Conservation (phyloP, 2,113 vertebrate species). For the Pteronura brasiliensis region DNA sequence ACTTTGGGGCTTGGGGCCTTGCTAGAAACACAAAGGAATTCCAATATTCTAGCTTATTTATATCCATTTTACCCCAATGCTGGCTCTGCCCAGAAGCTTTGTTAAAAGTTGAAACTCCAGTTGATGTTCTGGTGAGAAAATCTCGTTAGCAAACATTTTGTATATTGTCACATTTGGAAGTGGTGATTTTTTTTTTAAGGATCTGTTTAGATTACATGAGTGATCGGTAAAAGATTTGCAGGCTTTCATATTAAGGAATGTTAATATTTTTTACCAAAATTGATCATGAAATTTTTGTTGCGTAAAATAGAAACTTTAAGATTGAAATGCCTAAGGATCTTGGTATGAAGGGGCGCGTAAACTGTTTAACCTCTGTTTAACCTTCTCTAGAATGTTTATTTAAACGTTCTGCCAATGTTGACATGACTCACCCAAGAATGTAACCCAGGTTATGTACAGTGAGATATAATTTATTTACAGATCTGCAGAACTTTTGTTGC, state of each 20-base stretch:
- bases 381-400: constrained; percentile 65
- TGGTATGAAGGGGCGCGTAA: constrained; percentile 41
- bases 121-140: neutral
- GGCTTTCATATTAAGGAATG: neutral
- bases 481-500: constrained; percentile 38
- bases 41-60: neutral
- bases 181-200: neutral
- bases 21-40: constrained; percentile 1
- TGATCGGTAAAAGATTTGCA: constrained; percentile 9
- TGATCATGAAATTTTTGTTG: neutral
- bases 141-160: neutral
- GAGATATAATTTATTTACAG: constrained; percentile 72
- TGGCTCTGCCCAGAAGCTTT: neutral
- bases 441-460: constrained; percentile 66
- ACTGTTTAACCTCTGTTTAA: constrained; percentile 65
- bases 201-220: constrained; percentile 11
- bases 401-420: constrained; percentile 67
- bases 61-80: neutral
- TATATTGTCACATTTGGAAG: neutral
- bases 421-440: constrained; percentile 74
- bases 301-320: constrained; percentile 30
- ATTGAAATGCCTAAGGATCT: constrained; percentile 1
- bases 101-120: constrained; percentile 24
- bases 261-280: neutral
- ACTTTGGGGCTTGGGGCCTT: neutral